These are phyloP conservation scores for Odocoileus virginianus DNA, from an alignment of 2,113 vertebrate species.

Conservation along the genomic window DNA sequence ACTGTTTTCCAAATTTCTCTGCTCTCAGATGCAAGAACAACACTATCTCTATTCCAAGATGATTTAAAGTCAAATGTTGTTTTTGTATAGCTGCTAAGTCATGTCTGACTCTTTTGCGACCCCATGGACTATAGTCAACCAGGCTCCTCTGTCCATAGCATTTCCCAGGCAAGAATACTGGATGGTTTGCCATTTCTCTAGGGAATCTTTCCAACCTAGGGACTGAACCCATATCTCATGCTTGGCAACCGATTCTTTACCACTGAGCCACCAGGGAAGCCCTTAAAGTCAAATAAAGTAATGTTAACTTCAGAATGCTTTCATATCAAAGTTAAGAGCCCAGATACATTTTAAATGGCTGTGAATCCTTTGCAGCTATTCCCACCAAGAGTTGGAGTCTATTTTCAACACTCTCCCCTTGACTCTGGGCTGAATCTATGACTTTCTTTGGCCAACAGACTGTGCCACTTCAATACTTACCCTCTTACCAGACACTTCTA, in stretches of 20 bases:
- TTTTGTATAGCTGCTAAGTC: not conserved
- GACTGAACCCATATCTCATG: not conserved
- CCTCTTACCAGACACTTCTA: not conserved
- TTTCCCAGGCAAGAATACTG: not conserved
- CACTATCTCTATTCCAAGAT: not conserved
- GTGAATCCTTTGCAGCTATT: not conserved
- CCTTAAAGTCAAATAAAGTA: not conserved
- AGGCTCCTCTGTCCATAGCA: not conserved
- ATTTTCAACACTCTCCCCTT: not conserved
- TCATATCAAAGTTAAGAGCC: constrained; percentile 16
- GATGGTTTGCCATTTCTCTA: not conserved
- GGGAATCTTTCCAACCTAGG: not conserved
- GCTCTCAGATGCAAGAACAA: not conserved
- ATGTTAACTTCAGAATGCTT: constrained; percentile 21
- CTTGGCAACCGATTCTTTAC: not conserved
- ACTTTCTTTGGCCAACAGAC: not conserved
- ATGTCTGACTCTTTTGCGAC: not conserved
- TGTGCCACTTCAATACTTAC: not conserved
- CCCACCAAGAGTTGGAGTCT: not conserved
- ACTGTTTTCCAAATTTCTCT: not conserved
- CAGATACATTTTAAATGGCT: not conserved
- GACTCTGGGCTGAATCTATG: not conserved
- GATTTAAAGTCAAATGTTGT: not conserved
- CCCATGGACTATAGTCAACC: not conserved
- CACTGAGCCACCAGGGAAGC: not conserved